Evolutionary conservation across 1,140 invertebrate genomes (phyloP).

Genomic region (Mylabris phalerata): DNA sequence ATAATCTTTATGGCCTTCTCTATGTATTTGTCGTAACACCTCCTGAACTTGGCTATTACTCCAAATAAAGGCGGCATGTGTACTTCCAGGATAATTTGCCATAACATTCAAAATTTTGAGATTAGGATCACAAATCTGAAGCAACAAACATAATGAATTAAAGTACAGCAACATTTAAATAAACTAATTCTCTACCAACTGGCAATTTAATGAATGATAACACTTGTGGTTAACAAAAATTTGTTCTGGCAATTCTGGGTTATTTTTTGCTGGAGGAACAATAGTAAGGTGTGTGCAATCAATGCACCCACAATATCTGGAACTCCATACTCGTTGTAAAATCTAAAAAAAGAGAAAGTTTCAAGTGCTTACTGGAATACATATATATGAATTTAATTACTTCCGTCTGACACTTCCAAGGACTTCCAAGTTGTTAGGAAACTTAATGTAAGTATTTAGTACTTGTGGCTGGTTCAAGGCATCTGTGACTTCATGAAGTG

Average conservation of each 20-base stretch:
- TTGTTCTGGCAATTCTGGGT: constrained; percentile 11
- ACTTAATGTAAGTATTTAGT: not conserved
- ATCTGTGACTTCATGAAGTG: constrained; percentile 34
- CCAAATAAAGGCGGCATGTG: constrained; percentile 34
- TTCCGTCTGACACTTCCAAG: not conserved
- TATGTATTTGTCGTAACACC: constrained; percentile 6
- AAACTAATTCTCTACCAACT: constrained; percentile 12
- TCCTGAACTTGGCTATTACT: constrained; percentile 18
- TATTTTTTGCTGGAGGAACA: constrained; percentile 19
- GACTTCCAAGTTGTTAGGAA: constrained; percentile 5
- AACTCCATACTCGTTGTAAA: constrained; percentile 23
- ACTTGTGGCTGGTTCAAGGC: constrained; percentile 25
- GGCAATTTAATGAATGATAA: constrained; percentile 37
- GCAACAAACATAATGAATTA: constrained; percentile 10
- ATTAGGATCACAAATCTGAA: constrained; percentile 29
- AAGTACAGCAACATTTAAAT: not conserved
- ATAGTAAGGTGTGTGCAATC: constrained; percentile 38
- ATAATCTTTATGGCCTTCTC: constrained; percentile 8
- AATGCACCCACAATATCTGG: constrained; percentile 23
- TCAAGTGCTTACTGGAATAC: not conserved
- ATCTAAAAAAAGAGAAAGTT: constrained; percentile 6
- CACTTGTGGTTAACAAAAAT: constrained; percentile 36
- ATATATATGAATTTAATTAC: not conserved
- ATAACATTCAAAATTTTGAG: constrained; percentile 28
- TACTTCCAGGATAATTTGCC: constrained; percentile 30